Base-by-base conservation (phyloP, 2,888 invertebrate species). In the Aphidius colemani region DNA sequence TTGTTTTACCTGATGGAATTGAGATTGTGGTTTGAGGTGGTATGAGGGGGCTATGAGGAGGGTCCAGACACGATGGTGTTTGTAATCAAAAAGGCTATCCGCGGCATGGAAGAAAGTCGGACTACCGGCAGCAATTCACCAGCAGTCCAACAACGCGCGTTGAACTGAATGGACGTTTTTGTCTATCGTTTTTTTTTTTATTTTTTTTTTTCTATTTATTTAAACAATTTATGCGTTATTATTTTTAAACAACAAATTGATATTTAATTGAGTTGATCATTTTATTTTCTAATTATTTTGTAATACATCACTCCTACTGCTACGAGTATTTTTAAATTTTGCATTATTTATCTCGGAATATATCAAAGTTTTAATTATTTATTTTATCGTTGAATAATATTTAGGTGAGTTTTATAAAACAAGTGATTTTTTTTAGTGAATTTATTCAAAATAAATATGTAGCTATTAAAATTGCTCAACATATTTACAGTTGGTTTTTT, bases 81-180 rank as follows among this genome's bases (percentile, higher is more conserved):
- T 75, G 72, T 76, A 76, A 77, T 77, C 73, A 75, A 76, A 76
- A 72, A 68, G 72, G 70, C 73, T 69, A 74, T 72, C 68, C 73
- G 73, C 72, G 62, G 64, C 65, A 63, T 65, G 63, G 66, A 70
- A 69, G 70, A 69, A 69, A 70, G 70, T 69, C 68, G 67, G 67
- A 65, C 69, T 68, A 70, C 69, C 69, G 69, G 69, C 69, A 61
- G 57, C 63, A 50, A 65, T 62, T 65, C 61, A 65, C 66, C 30
- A 30, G 0, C 78, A 78, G 77, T 77, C 74, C 74, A 73, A 74
- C 73, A 75, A 73, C 69, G 75, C 73, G 72, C 76, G 77, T 72
- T 73, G 73, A 73, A 70, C 71, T 71, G 77, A 75, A 75, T 76
- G 74, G 75, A 78, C 74, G 76, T 71, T 66, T 59, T 59, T 41